Evolutionary conservation across 1,140 invertebrate genomes (phyloP), one percentile per base, ranked within the genome.

Genomic region (Sipha flava): DNA sequence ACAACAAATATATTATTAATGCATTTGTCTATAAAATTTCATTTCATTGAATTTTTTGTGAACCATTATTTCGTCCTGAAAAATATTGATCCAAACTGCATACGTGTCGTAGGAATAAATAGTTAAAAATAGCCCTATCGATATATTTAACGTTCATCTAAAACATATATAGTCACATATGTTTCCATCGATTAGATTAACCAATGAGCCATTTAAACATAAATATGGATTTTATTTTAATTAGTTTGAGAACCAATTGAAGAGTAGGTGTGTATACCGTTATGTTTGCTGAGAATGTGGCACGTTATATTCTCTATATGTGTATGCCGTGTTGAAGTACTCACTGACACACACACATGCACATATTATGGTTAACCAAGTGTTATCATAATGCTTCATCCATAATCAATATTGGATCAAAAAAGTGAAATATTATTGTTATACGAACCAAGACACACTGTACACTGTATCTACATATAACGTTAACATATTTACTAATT

Each of bases 181-280:
- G n/a, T n/a, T n/a, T n/a, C n/a, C n/a, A n/a, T n/a, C n/a, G n/a
- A n/a, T n/a, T n/a, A n/a, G 6, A 62, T 62, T 29, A 34, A 34
- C 23, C 6, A 34, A 18, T 34, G 31, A 62, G 34, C 18, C 59
- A n/a, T 62, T 62, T 57, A n/a, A n/a, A n/a, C 26, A 47, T 7
- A 18, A 29, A 26, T 57, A 14, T 21, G 21, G 26, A 29, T 47
- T 26, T 68, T 45, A 45, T 68, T 47, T 75, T 75, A 75, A 77
- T 77, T 54, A 23, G 49, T 77, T 77, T 77, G 73, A 59, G 73
- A 77, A 77, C 73, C 73, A 77, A 59, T 77, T 59, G 73, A 77
- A 59, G 73, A 77, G 73, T 77, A 77, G 73, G 73, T 77, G 73
- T 77, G 73, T 57, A 77, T 77, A 77, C 73, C 73, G 73, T 77